Base-by-base conservation (phyloP, 2,113 vertebrate species). In the Phrynosoma platyrhinos region DNA sequence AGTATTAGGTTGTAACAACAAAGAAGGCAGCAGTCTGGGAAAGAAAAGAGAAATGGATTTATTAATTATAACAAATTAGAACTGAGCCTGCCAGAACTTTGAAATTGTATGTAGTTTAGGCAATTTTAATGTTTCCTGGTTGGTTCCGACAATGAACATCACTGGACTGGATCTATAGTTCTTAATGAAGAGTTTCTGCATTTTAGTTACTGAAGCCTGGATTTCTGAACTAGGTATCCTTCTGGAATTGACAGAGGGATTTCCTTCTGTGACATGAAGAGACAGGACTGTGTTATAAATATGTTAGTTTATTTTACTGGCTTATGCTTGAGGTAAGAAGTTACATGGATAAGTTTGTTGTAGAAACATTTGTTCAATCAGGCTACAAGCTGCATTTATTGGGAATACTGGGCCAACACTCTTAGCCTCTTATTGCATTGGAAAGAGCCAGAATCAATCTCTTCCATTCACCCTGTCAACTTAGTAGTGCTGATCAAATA, bases 391-490 rank as follows among this genome's bases (percentile, higher is more conserved):
- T 66, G 20, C 14, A 52, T 27, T 77, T 16, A 32, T 23, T n/a
- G 42, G 42, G 9, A 14, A 58, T 71, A 4, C 12, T 10, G 71
- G 30, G 21, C 55, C 13, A 8, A 66, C 20, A 30, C 40, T 75
- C 13, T 52, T 75, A 77, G 42, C 42, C 79, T 82, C 36, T 88
- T 66, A 68, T 79, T 64, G 9, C 71, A 76, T 18, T 76, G 42
- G 71, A 82, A 36, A 66, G 72, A 53, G 86, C 20, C 79, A 82
- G 58, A 88, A 88, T 64, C 71, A 76, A 83, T 4, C 21, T 55
- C 66, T 42, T 42, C 71, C 47, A 21, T 20, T 14, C 13, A 2
- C 25, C n/a, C 40, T 20, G 27, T 75, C 74, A 88, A 68, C 21
- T 14, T 66, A 68, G n/a, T 76, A 68, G n/a, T 32, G 72, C 71